Base-by-base conservation (phyloP, 1,140 invertebrate species). In the Trichoplusia ni region DNA sequence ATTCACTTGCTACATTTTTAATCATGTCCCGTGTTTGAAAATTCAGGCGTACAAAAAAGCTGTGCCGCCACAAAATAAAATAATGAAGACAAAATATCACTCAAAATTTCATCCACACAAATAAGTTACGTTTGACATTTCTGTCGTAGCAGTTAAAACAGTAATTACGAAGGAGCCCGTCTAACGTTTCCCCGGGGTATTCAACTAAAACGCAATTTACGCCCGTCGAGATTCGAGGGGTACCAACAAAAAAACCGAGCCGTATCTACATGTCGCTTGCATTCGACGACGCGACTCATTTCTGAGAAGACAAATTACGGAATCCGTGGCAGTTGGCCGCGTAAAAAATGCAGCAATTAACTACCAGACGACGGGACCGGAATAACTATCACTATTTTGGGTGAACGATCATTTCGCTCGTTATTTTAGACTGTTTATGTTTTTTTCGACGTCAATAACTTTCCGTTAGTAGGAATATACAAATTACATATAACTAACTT, bases 291-390 rank as follows among this genome's bases (percentile, higher is more conserved):
- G 85, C 85, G 85, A 77, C 87, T 86, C 87, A 90, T 90, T 90
- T 90, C 85, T 86, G 73, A 72, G 85, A 90, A 90, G 86, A 90
- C 87, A 90, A 90, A 90, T 90, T 86, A 88, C 84, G 65, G 79
- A 85, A 84, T 82, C 82, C 79, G 68, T 80, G 76, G 81, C 82
- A 79, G 81, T 71, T 76, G 76, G 72, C 77, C 80, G 75, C 77
- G 78, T 74, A 86, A 90, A 88, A 90, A 89, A 90, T 85, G 76
- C 82, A 76, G 85, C 86, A 89, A 89, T 89, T 89, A 89, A 88
- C 83, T 67, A 63, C 56, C 65, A 87, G 74, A 72, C 73, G 73
- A 56, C 59, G 54, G 66, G 71, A 79, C 72, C 42, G 67, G 76
- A 85, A 86, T 86, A 84, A 73, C 77, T 49, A 38, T 58, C 54